Evolutionary conservation across 2,888 invertebrate genomes (phyloP).

Genomic region (Eupithecia vulgata): DNA sequence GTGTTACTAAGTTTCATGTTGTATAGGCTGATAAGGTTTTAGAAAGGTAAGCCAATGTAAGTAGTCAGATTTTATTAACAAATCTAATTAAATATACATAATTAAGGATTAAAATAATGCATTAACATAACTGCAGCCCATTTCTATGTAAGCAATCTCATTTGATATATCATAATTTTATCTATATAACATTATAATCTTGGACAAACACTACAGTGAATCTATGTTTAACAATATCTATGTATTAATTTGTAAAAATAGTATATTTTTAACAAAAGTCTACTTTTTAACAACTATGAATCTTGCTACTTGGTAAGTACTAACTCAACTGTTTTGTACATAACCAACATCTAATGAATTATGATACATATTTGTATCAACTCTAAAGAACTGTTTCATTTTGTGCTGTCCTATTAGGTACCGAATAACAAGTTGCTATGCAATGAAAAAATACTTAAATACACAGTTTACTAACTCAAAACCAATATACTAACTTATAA

Average conservation of each 20-base stretch:
- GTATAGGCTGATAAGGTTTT: slow-evolving; percentile 12
- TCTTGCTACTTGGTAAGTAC: slow-evolving; percentile 41
- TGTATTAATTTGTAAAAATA: slow-evolving; percentile 56
- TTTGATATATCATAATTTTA: slow-evolving; percentile 39
- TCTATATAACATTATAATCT: slow-evolving; percentile 49
- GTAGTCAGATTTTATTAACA: slow-evolving; percentile 33
- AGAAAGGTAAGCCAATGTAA: slow-evolving; percentile 22
- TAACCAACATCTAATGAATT: slow-evolving; percentile 35
- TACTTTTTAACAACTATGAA: slow-evolving; percentile 46
- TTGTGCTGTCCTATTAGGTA: slow-evolving; percentile 42
- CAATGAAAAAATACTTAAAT: slow-evolving; percentile 26
- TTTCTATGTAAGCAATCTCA: slow-evolving; percentile 38
- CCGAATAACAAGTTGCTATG: slow-evolving; percentile 25
- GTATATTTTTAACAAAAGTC: slow-evolving; percentile 54
- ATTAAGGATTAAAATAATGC: slow-evolving; percentile 27
- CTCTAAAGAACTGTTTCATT: slow-evolving; percentile 38
- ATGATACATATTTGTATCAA: slow-evolving; percentile 36
- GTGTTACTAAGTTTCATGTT: not conserved
- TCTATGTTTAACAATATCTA: slow-evolving; percentile 54
- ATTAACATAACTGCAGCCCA: slow-evolving; percentile 35
- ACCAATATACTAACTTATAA: slow-evolving; percentile 30
- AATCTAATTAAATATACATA: slow-evolving; percentile 30
- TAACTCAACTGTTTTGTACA: slow-evolving; percentile 22
- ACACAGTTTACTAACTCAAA: not conserved
- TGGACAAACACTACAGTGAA: slow-evolving; percentile 52